These are phyloP conservation scores for Equus quagga DNA, from an alignment of 2,113 vertebrate species.

Conservation along the genomic window DNA sequence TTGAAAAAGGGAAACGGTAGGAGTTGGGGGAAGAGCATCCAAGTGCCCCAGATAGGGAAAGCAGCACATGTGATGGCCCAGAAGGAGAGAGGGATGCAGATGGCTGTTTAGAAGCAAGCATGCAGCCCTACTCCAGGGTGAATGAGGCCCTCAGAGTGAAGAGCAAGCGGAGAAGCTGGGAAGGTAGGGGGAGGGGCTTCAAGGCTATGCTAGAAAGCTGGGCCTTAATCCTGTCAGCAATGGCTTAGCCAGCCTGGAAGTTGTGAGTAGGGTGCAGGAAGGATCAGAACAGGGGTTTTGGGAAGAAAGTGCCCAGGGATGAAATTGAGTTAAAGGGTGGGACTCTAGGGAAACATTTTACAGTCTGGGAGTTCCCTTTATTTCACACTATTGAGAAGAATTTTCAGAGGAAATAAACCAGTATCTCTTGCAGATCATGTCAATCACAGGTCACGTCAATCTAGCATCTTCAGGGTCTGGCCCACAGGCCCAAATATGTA, in stretches of 20 bases:
- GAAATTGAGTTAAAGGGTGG: neutral
- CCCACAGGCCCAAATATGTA: slow-evolving; percentile 31
- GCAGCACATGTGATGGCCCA: neutral
- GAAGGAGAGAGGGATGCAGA: neutral
- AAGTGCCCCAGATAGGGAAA: slow-evolving; percentile 32
- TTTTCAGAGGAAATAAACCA: slow-evolving; percentile 33
- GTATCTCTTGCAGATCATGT: neutral
- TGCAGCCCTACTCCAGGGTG: neutral
- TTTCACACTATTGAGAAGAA: neutral
- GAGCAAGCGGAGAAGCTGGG: neutral
- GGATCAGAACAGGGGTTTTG: neutral
- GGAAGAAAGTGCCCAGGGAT: neutral
- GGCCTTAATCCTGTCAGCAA: neutral
- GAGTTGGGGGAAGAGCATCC: neutral
- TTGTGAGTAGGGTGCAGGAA: neutral
- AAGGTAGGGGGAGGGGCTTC: neutral
- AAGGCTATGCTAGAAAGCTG: neutral
- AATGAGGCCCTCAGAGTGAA: slow-evolving; percentile 3
- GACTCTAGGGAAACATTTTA: neutral
- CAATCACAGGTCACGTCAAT: neutral
- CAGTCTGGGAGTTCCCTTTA: neutral
- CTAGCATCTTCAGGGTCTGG: neutral
- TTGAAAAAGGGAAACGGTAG: slow-evolving; percentile 3
- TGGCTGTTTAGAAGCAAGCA: neutral
- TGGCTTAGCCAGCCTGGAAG: neutral